Evolutionary conservation across 1,140 invertebrate species (phyloP).

Genomic region (Drosophila micromelanica): DNA sequence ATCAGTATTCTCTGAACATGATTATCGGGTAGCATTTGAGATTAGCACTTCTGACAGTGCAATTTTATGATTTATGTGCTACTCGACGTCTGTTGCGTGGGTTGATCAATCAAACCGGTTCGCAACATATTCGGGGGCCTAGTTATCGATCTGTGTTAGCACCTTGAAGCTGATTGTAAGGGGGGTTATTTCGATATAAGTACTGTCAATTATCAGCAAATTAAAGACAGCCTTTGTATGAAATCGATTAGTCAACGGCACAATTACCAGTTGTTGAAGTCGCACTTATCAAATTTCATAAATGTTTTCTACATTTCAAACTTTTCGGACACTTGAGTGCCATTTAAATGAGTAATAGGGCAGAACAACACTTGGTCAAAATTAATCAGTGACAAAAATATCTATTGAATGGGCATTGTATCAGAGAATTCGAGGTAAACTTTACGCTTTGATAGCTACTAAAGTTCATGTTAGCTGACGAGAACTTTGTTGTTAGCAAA

Average conservation of each 20-base stretch:
- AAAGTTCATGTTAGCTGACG: neutral
- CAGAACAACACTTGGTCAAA: conserved; percentile 16
- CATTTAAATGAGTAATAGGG: conserved; percentile 49
- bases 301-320: conserved; percentile 25
- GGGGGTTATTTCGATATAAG: conserved; percentile 1
- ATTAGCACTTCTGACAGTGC: conserved; percentile 42
- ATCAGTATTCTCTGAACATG: conserved; percentile 18
- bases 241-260: conserved; percentile 30
- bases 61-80: conserved; percentile 49
- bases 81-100: conserved; percentile 16
- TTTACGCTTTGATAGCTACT: neutral
- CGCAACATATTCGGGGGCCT: conserved; percentile 4
- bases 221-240: conserved; percentile 22
- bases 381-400: conserved; percentile 35
- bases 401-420: conserved; percentile 6
- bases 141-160: conserved; percentile 21
- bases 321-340: conserved; percentile 44
- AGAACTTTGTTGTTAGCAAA: neutral
- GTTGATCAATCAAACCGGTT: conserved; percentile 50
- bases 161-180: conserved; percentile 14
- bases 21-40: conserved; percentile 41
- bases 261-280: conserved; percentile 20
- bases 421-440: neutral
- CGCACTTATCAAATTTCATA: conserved; percentile 33
- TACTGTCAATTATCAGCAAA: conserved; percentile 31